A percentile compares a stretch with the other conserved stretches of the same genome.
Conservation (phyloP, 2,888 invertebrate species). For the Apamea crenata region DNA sequence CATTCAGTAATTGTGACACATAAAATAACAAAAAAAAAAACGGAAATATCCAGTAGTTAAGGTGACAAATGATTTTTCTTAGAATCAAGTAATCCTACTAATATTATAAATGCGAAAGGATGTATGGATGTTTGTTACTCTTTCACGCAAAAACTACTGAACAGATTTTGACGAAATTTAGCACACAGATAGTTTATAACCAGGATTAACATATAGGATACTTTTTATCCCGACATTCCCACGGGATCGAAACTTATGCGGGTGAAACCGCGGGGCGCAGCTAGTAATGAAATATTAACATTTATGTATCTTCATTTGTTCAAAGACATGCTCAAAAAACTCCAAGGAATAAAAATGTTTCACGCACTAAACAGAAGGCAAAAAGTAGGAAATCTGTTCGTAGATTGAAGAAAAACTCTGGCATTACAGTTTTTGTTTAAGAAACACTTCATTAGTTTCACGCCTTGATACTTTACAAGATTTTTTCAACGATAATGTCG, state of each 20-base stretch:
- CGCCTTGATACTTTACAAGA: constrained; percentile 68
- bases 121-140: no score
- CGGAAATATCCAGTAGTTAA: neutral
- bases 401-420: constrained; percentile 54
- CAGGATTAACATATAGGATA: no score
- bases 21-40: neutral
- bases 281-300: neutral
- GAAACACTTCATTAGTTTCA: constrained; percentile 78
- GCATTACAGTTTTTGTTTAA: constrained; percentile 70
- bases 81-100: neutral
- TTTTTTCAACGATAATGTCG: constrained; percentile 76
- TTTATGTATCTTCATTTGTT: constrained; percentile 17
- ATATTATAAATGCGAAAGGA: no score
- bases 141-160: no score
- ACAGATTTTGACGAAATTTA: no score
- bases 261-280: no score
- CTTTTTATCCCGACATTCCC: no score
- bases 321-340: constrained; percentile 16
- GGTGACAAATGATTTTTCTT: neutral
- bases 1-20: no score
- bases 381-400: constrained; percentile 53
- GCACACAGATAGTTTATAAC: no score
- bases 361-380: constrained; percentile 34
- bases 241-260: no score
- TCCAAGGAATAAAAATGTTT: constrained; percentile 34